A percentile compares a stretch with the other conserved stretches of the same genome.
These are phyloP conservation scores for Brachirus orientalis DNA, from an alignment of 2,113 vertebrate genomes.

Conservation along the genomic window DNA sequence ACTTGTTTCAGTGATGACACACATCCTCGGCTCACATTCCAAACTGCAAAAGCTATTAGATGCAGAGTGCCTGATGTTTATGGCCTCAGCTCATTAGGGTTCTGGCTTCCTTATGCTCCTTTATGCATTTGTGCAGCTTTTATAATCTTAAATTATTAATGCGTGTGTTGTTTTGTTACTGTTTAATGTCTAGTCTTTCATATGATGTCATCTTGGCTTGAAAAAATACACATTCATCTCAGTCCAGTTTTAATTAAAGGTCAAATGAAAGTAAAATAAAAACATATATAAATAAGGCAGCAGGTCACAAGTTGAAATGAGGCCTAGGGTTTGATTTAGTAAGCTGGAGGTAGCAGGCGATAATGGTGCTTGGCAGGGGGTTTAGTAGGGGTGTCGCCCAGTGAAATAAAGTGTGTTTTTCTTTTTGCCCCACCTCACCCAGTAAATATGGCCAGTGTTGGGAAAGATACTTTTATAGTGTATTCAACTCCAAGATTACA, in stretches of 20 bases:
- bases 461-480: too few relatives aligned
- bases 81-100: constrained; percentile 35
- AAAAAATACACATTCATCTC: constrained; percentile 5
- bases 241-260: constrained; percentile 23
- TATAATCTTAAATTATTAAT: constrained; percentile 51
- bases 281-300: constrained; percentile 17
- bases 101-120: constrained; percentile 34
- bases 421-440: background rate
- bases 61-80: constrained; percentile 41
- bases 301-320: constrained; percentile 29
- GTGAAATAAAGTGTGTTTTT: constrained; percentile 51
- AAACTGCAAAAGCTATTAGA: constrained; percentile 44
- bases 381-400: constrained; percentile 34
- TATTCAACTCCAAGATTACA: too few relatives aligned
- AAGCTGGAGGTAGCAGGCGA: constrained; percentile 24
- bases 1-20: background rate
- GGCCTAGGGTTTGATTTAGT: constrained; percentile 29
- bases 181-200: constrained; percentile 39
- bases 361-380: constrained; percentile 21
- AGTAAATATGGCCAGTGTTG: too few relatives aligned
- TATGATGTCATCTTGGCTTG: background rate
- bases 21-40: background rate
- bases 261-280: constrained; percentile 31
- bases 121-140: constrained; percentile 47
- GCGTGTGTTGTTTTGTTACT: constrained; percentile 36